These are phyloP conservation scores for Urechis unicinctus DNA, from an alignment of 2,888 invertebrate species.

Conservation along the genomic window DNA sequence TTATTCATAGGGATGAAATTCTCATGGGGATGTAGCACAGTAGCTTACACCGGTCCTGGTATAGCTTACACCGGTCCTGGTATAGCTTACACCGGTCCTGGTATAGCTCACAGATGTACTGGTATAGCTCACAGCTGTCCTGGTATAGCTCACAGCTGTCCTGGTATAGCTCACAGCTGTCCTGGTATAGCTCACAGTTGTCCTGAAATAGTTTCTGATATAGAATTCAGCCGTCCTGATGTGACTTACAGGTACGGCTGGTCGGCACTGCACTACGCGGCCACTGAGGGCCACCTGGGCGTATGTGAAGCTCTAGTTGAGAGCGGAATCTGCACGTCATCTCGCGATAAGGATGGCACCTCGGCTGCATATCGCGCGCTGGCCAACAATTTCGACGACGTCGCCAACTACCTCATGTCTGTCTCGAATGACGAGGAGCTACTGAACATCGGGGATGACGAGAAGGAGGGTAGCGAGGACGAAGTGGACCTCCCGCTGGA, in stretches of 20 bases:
- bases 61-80: no score
- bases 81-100: neutral
- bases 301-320: constrained; percentile 12
- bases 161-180: no score
- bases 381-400: constrained; percentile 13
- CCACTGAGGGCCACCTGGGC: constrained; percentile 17
- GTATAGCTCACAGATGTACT: no score
- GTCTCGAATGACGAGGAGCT: constrained; percentile 7
- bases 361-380: constrained; percentile 20
- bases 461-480: neutral
- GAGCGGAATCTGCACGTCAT: constrained; percentile 10
- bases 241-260: constrained; percentile 24
- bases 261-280: constrained; percentile 22
- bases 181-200: no score
- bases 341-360: constrained; percentile 25
- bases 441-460: constrained; percentile 8
- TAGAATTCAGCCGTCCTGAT: no score
- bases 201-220: no score
- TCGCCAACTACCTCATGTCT: constrained; percentile 14
- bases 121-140: no score
- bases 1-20: no score
- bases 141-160: no score
- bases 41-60: no score
- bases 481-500: no score
- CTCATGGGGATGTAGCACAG: no score